Evolutionary conservation across 1,140 invertebrate genomes (phyloP).

Genomic region (Eriocheir sinensis): DNA sequence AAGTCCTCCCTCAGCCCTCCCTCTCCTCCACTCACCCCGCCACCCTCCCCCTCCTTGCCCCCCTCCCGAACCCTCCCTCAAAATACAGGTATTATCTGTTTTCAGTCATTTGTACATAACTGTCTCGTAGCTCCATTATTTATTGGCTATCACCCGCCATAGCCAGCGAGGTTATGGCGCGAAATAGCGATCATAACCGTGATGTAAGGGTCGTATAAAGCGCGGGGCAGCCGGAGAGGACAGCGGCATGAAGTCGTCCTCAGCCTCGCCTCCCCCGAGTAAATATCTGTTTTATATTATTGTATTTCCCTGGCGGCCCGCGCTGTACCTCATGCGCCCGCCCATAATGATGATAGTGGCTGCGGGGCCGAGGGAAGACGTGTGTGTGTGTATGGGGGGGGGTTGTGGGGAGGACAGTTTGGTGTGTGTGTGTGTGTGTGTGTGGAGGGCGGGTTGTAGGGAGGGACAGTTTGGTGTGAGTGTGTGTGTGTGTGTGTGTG

Average conservation of each 20-base stretch:
- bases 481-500: not conserved
- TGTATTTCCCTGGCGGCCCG: not conserved
- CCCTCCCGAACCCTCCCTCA: not conserved
- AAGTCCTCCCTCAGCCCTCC: not conserved
- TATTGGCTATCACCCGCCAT: slow-evolving; percentile 49
- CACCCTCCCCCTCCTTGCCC: not conserved
- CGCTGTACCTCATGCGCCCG: not conserved
- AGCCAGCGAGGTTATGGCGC: slow-evolving; percentile 48
- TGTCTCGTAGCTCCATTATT: slow-evolving; percentile 51
- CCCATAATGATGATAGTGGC: not conserved
- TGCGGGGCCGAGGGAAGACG: not conserved
- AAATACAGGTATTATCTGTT: slow-evolving; percentile 40
- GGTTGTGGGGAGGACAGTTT: too few relatives aligned
- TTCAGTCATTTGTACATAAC: slow-evolving; percentile 45
- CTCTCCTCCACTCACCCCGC: not conserved
- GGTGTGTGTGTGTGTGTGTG: too few relatives aligned
- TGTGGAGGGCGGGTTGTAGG: too few relatives aligned
- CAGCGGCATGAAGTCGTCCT: slow-evolving; percentile 47
- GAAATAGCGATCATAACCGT: slow-evolving; percentile 61
- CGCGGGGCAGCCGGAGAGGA: not conserved
- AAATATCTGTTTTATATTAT: slow-evolving; percentile 60
- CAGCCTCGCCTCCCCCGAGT: not conserved
- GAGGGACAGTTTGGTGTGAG: too few relatives aligned
- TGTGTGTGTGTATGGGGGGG: not conserved
- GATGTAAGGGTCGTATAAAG: slow-evolving; percentile 53